A percentile compares a stretch with the other conserved stretches of the same genome.
phyloP scores from a whole-genome alignment of 2,797 vertebrate species.

The Gastrophryne carolinensis region DNA sequence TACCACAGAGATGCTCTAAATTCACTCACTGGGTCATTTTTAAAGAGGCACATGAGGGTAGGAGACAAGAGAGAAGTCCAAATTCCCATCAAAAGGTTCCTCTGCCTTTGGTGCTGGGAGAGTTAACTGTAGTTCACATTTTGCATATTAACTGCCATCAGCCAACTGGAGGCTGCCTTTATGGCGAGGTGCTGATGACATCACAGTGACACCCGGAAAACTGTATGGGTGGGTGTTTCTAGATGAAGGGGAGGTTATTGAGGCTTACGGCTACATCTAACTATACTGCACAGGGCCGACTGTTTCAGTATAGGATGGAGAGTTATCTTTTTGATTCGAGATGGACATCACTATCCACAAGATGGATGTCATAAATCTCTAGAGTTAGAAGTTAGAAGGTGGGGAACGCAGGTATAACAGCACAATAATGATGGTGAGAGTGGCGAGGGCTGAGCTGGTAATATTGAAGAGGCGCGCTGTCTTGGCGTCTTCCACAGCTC shows the following conservation, averaged over 20 bases:
- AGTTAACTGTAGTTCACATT: neutral
- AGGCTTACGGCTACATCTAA: neutral
- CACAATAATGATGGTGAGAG: conserved; percentile 73
- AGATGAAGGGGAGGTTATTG: neutral
- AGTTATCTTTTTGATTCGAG: neutral
- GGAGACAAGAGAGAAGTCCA: neutral
- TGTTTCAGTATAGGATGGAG: conserved; percentile 27
- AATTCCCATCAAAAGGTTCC: neutral
- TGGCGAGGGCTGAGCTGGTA: conserved; percentile 76
- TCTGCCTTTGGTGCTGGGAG: neutral
- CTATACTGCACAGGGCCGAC: conserved; percentile 3
- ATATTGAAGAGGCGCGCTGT: conserved; percentile 77
- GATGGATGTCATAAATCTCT: too few relatives aligned
- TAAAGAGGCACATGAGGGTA: conserved; percentile 28
- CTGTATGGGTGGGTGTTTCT: neutral
- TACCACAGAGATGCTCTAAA: conserved; percentile 35
- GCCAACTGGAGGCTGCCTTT: conserved; percentile 35
- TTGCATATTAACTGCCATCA: conserved; percentile 48
- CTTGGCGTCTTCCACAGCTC: conserved; percentile 77
- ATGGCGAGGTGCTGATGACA: conserved; percentile 31
- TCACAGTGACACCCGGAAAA: conserved; percentile 49
- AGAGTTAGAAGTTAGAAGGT: conserved; percentile 71
- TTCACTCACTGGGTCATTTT: conserved; percentile 46
- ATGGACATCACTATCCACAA: conserved; percentile 9
- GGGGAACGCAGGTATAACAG: conserved; percentile 77